These are phyloP conservation scores for Lepidurus arcticus DNA, from an alignment of 1,140 invertebrate genomes.

Conservation along the genomic window DNA sequence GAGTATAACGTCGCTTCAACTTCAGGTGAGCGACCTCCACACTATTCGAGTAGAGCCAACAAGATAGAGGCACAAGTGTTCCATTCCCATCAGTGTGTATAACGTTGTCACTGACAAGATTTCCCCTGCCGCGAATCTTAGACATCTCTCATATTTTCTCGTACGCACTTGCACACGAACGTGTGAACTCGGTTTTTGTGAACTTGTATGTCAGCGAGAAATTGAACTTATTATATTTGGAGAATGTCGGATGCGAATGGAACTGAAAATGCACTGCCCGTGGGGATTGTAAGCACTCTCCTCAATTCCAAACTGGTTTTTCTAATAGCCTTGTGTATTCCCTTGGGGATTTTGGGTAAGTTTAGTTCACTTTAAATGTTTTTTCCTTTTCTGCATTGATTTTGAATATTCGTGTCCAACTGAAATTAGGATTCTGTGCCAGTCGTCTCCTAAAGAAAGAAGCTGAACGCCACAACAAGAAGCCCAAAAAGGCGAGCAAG, in stretches of 20 bases:
- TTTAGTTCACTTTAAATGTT: neutral
- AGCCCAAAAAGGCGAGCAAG: neutral
- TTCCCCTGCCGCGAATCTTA: neutral
- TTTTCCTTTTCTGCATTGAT: neutral
- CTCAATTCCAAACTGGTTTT: conserved; percentile 9
- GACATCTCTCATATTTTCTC: neutral
- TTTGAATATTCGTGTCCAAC: neutral
- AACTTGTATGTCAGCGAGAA: neutral
- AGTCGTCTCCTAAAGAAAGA: neutral
- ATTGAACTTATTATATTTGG: neutral
- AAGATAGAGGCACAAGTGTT: neutral
- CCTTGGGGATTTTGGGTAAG: neutral
- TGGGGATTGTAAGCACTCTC: conserved; percentile 17
- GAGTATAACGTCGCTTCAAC: neutral
- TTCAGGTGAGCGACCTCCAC: neutral
- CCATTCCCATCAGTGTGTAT: neutral
- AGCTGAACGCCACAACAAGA: conserved; percentile 1
- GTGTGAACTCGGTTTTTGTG: neutral
- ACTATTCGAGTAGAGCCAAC: neutral
- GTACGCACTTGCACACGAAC: neutral
- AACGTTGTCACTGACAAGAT: neutral
- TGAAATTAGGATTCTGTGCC: neutral
- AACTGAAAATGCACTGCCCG: conserved; percentile 6
- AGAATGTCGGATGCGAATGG: conserved; percentile 3
- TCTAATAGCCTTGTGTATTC: neutral